Conservation (phyloP, 2,888 invertebrate species). For the Philereme vetulata region DNA sequence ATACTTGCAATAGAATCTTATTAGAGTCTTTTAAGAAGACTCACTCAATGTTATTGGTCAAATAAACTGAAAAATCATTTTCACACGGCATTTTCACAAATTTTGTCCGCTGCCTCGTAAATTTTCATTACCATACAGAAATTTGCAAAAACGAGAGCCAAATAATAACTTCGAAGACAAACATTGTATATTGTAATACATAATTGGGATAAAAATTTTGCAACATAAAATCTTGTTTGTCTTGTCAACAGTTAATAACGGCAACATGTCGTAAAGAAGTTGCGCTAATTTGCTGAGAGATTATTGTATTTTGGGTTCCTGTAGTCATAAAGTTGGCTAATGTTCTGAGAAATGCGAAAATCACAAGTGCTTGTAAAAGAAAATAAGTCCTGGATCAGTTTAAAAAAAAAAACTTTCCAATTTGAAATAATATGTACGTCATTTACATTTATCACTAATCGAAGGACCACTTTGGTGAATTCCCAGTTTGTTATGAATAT, state of each 20-base stretch:
- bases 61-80: slow-evolving; percentile 41
- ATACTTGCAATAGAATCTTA: too few species aligned
- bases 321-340: neutral
- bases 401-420: too few species aligned
- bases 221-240: slow-evolving; percentile 38
- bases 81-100: slow-evolving; percentile 49
- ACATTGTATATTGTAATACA: slow-evolving; percentile 53
- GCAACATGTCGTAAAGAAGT: slow-evolving; percentile 33
- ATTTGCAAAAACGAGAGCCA: slow-evolving; percentile 45
- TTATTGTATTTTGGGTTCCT: slow-evolving; percentile 27
- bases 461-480: too few species aligned
- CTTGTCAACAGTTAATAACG: slow-evolving; percentile 33
- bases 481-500: too few species aligned
- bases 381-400: too few species aligned
- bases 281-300: slow-evolving; percentile 35
- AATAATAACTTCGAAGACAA: slow-evolving; percentile 16
- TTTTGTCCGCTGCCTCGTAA: slow-evolving; percentile 54
- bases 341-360: slow-evolving; percentile 1
- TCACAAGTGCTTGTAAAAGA: too few species aligned
- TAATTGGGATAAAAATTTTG: slow-evolving; percentile 56
- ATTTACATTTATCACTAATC: too few species aligned
- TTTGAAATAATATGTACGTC: too few species aligned
- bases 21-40: too few species aligned
- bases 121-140: slow-evolving; percentile 59
- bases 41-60: slow-evolving; percentile 41